These are phyloP conservation scores for Panopea generosa DNA, from an alignment of 2,888 invertebrate genomes.

Conservation along the genomic window DNA sequence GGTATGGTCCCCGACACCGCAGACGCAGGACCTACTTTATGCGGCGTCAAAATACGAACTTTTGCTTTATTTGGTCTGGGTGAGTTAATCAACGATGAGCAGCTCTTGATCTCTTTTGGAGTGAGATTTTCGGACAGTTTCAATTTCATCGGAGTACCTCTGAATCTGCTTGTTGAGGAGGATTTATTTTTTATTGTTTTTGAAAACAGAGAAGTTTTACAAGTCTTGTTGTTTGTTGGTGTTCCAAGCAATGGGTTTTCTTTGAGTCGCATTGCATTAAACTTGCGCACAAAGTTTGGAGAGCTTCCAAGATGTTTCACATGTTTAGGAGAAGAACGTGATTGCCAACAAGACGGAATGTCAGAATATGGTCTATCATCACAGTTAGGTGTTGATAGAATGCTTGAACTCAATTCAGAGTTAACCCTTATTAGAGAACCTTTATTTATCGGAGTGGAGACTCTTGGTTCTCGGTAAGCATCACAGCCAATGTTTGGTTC, in stretches of 20 bases:
- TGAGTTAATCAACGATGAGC: constrained; percentile 3
- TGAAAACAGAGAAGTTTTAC: not conserved
- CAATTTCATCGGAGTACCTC: constrained; percentile 36
- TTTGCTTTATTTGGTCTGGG: not conserved
- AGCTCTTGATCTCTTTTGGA: constrained; percentile 20
- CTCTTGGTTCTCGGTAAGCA: not conserved
- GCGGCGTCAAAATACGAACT: constrained; percentile 7
- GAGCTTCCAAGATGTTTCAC: constrained; percentile 34
- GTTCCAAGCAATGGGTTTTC: not conserved
- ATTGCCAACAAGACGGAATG: no score
- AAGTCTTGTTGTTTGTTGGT: not conserved
- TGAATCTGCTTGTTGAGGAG: constrained; percentile 37
- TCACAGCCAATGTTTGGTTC: no score
- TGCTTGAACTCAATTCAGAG: no score
- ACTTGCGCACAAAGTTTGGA: constrained; percentile 30
- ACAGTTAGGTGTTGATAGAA: no score
- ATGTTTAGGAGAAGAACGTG: not conserved
- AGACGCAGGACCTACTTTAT: constrained; percentile 1
- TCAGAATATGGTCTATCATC: no score
- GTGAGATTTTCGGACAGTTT: constrained; percentile 20
- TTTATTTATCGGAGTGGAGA: not conserved
- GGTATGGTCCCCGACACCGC: not conserved
- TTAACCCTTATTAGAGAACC: not conserved
- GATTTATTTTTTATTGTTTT: not conserved
- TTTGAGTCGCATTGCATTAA: constrained; percentile 4